Percentiles rank a stretch among this genome's conserved stretches.
phyloP scores from a whole-genome alignment of 2,113 vertebrate species.

The Varanus komodoensis region DNA sequence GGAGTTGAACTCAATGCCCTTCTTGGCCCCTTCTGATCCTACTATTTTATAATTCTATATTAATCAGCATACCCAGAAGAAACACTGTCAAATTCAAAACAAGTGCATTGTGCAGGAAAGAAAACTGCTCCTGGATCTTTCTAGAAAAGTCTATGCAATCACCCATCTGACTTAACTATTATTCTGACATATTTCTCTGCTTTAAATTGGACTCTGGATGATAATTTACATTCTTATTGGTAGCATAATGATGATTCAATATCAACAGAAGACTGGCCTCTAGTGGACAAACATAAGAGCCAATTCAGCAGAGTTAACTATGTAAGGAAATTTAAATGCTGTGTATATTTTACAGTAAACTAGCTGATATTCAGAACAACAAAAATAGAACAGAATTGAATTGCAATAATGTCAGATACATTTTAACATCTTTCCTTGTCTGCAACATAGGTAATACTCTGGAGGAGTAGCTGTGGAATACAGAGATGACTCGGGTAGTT shows the following conservation, averaged over 20 bases:
- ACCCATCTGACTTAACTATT: neutral
- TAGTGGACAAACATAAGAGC: constrained; percentile 44
- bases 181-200: neutral
- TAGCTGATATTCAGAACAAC: neutral
- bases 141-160: neutral
- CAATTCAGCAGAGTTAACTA: neutral
- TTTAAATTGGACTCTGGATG: neutral
- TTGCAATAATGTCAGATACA: neutral
- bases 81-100: neutral
- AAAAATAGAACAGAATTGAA: neutral
- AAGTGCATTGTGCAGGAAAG: neutral
- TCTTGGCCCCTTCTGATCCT: too few relatives aligned
- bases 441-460: neutral
- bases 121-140: neutral
- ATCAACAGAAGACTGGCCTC: constrained; percentile 53
- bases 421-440: neutral
- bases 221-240: neutral
- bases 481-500: too few relatives aligned
- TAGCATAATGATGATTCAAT: neutral
- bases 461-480: neutral
- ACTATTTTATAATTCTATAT: too few relatives aligned
- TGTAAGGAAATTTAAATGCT: neutral
- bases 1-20: too few relatives aligned
- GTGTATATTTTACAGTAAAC: neutral
- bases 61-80: neutral